A percentile compares a stretch with the other conserved stretches of the same genome.
phyloP scores from a whole-genome alignment of 2,888 invertebrate genomes.

The Palloptera scutellata region DNA sequence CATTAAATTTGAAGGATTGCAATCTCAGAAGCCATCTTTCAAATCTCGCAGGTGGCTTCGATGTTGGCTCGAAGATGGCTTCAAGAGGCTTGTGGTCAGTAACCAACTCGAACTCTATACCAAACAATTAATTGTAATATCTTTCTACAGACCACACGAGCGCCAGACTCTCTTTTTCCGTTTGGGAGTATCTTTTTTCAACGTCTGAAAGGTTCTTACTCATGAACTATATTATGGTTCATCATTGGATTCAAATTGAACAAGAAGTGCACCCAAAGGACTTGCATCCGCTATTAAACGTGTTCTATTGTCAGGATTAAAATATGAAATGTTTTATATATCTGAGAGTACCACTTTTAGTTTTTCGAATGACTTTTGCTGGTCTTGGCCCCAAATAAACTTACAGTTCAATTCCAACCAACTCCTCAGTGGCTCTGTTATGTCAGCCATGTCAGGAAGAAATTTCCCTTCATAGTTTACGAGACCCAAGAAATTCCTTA shows the following conservation, averaged over 20 bases:
- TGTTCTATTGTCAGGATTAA: constrained; percentile 31
- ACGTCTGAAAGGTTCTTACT: constrained; percentile 38
- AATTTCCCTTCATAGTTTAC: constrained; percentile 37
- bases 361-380: constrained; percentile 31
- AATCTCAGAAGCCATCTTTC: constrained; percentile 28
- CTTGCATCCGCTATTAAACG: constrained; percentile 37
- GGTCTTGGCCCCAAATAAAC: constrained; percentile 33
- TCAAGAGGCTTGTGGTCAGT: constrained; percentile 31
- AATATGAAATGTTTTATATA: constrained; percentile 34
- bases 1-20: constrained; percentile 18
- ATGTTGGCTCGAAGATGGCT: constrained; percentile 35
- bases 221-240: constrained; percentile 35
- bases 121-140: constrained; percentile 21
- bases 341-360: constrained; percentile 30
- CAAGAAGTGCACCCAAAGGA: constrained; percentile 36
- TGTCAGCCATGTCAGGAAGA: constrained; percentile 33
- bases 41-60: constrained; percentile 32
- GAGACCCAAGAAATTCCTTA: constrained; percentile 33
- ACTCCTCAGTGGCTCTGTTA: constrained; percentile 32
- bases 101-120: constrained; percentile 34
- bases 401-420: constrained; percentile 30
- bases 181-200: constrained; percentile 37
- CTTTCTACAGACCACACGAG: constrained; percentile 29
- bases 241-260: constrained; percentile 33
- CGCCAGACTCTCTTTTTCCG: constrained; percentile 34